phyloP scores from a whole-genome alignment of 2,113 vertebrate genomes.

The Tyrannus savana region DNA sequence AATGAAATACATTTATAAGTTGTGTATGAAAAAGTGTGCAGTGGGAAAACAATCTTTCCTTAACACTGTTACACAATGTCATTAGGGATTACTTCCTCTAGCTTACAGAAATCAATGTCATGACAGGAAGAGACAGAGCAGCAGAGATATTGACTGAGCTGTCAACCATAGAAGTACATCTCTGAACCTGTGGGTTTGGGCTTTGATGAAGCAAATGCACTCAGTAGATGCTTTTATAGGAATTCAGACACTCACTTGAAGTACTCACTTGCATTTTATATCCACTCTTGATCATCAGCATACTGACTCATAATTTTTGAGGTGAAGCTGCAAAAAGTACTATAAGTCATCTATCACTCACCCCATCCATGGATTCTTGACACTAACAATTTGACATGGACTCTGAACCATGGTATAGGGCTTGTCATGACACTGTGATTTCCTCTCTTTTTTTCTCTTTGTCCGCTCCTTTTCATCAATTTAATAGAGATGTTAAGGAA shows the following conservation, averaged over 20 bases:
- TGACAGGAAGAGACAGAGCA: slow-evolving; percentile 45
- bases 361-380: neutral
- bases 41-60: slow-evolving; percentile 11
- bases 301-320: neutral
- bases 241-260: neutral
- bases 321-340: neutral
- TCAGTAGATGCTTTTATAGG: neutral
- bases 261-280: neutral
- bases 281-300: neutral
- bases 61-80: neutral
- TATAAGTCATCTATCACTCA: neutral
- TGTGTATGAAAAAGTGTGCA: neutral
- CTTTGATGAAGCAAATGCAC: slow-evolving; percentile 55
- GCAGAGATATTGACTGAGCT: slow-evolving; percentile 57
- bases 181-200: slow-evolving; percentile 23
- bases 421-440: neutral
- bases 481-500: neutral
- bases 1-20: neutral
- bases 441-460: neutral
- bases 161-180: slow-evolving; percentile 35
- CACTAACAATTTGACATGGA: neutral
- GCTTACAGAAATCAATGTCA: slow-evolving; percentile 60
- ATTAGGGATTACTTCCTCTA: slow-evolving; percentile 54
- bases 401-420: neutral
- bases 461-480: neutral